phyloP scores from a whole-genome alignment of 2,888 invertebrate species.

The Morpho deidamia region DNA sequence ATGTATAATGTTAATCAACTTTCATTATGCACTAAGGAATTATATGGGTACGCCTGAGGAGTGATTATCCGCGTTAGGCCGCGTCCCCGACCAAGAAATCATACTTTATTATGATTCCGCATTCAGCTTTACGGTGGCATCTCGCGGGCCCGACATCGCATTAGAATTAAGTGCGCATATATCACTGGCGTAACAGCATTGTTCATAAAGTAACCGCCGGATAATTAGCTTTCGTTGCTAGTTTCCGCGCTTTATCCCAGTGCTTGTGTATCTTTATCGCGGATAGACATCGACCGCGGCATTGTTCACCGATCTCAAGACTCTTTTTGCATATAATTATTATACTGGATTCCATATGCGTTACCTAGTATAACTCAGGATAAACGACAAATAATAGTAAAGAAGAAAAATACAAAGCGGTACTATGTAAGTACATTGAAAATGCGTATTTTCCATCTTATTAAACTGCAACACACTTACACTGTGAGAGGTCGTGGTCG shows the following conservation, averaged over 20 bases:
- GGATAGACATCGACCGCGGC: not conserved
- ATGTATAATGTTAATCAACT: conserved; percentile 76
- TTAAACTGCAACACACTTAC: no score
- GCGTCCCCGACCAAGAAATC: conserved; percentile 75
- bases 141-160: conserved; percentile 59
- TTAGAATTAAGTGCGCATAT: conserved; percentile 71
- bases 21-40: conserved; percentile 79
- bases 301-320: not conserved
- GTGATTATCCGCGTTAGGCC: conserved; percentile 72
- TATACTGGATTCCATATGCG: no score
- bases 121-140: conserved; percentile 57
- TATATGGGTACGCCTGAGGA: conserved; percentile 77
- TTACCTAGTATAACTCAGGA: no score
- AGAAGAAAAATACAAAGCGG: no score
- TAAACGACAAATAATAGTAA: no score
- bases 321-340: no score
- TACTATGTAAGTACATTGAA: no score
- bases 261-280: conserved; percentile 2
- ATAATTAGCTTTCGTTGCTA: conserved; percentile 56
- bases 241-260: conserved; percentile 21
- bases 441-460: no score
- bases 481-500: no score
- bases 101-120: conserved; percentile 73
- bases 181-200: conserved; percentile 56
- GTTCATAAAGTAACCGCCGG: conserved; percentile 50